Evolutionary conservation across 2,888 invertebrate species (phyloP), one percentile per base, ranked within the genome.

Genomic region (Hoplodrina blanda): DNA sequence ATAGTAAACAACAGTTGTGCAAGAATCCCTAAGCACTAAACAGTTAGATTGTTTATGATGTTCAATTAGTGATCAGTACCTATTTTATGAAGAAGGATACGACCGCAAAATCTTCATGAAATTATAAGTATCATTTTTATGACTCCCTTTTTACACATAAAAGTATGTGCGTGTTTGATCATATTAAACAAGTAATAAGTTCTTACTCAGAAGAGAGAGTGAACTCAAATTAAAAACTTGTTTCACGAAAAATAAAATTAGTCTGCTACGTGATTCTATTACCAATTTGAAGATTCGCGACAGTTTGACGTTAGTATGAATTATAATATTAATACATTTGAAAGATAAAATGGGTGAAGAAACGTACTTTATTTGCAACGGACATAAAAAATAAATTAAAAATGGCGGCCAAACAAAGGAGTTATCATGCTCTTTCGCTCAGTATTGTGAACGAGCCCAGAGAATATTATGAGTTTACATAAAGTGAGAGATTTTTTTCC

Each of bases 241-340:
- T 53, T 54, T 20, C 57, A 41, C 17, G 8, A 13, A 56, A 25
- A 57, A 56, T 62, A 67, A 66, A 73, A 61, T 19, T 67, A 53
- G 20, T 30, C 25, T 30, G 19, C 37, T 67, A 75, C 68, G 61
- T 73, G 75, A 57, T 75, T 62, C 30, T 49, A 57, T 57, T 62
- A 75, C 61, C 13, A 68, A 68, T 46, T 53, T 17, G 25, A 68
- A 53, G 20, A 53, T 41, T 73, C 41, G 6, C 41, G 54, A 66
- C 61, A 30, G 8, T 41, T 25, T 62, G 56, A 73, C 52, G 30
- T 15, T 11, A 53, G 61, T 68, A 75, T 61, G 67, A 61, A 68
- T 73, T 53, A 30, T 67, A 20, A n/a, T 46, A 44, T 30, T 49
- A 44, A 56, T 57, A 46, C 1, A 5, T 0, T 46, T 6, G 46